Base-by-base conservation (phyloP, 2,888 invertebrate species). In the Synanthedon myopaeformis region DNA sequence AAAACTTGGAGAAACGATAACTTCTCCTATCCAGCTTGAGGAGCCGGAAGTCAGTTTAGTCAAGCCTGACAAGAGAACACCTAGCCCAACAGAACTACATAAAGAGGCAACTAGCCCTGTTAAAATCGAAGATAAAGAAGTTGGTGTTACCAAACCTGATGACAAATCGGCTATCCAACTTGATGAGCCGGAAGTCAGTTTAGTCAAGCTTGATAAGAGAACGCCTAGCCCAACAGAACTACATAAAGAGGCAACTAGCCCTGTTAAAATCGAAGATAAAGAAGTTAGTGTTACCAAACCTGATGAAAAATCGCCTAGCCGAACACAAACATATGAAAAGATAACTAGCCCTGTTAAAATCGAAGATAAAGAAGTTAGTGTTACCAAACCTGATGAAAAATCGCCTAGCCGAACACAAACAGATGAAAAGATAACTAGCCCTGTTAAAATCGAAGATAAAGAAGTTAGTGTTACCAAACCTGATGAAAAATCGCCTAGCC, bases 291-390 rank as follows among this genome's bases (percentile, higher is more conserved):
- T 17, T 5, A 17, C 17, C 14, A 49, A 56, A 14, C 13, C 12
- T 3, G 52, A 52, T 0, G 58, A 57, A 42, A 52, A 54, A 63
- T 56, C 42, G 57, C 57, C 56, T 13, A 61, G 60, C 58, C 60
- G 62, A 61, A 55, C 57, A 60, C 58, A 59, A 61, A 59, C 56
- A 41, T 57, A 61, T 41, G 60, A 64, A 54, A 59, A 53, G 52
- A 57, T 57, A 4, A 57, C 52, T 56, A 54, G 51, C 17, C 5
- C 10, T 1, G 23, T 51, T 41, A n/a, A 51, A 6, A 3, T 10
- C 1, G 14, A 14, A 52, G 45, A 12, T 5, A 45, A 13, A 12
- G 42, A 12, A 23, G 12, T 23, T 11, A 51, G 28, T 28, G 28
- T 4, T 3, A 28, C 19, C 0, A 35, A 28, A 8, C 35, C 51